Evolutionary conservation across 2,797 vertebrate genomes (phyloP).

Genomic region (Pelochelys cantorii): DNA sequence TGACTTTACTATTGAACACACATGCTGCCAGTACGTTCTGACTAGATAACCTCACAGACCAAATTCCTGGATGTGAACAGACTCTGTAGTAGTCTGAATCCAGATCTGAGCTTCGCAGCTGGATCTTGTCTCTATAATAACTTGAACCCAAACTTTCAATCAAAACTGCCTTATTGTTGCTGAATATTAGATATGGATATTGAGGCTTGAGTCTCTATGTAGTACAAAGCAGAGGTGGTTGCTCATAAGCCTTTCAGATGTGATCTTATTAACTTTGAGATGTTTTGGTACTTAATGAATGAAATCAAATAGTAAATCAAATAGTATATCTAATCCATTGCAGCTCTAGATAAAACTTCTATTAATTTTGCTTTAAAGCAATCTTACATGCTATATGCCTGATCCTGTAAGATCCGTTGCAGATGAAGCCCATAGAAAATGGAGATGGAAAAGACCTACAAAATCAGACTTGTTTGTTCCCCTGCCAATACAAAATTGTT

Average conservation of each 20-base stretch:
- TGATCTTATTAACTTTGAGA: constrained; percentile 1
- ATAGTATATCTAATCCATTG: background rate
- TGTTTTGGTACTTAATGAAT: background rate
- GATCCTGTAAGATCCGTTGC: constrained; percentile 34
- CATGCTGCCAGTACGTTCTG: constrained; percentile 60
- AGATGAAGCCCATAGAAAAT: constrained; percentile 64
- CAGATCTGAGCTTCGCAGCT: constrained; percentile 60
- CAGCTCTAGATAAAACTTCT: fast-evolving
- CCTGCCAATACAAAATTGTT: constrained; percentile 66
- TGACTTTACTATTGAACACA: background rate
- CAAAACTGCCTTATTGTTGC: constrained; percentile 11
- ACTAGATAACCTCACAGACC: constrained; percentile 54
- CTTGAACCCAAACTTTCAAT: constrained; percentile 30
- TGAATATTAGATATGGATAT: constrained; percentile 29
- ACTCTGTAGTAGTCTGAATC: constrained; percentile 47
- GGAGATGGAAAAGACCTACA: constrained; percentile 69
- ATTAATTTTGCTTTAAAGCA: constrained; percentile 6
- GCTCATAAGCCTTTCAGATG: constrained; percentile 26
- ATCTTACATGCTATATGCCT: background rate
- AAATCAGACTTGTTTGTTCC: constrained; percentile 68
- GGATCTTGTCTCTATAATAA: constrained; percentile 34
- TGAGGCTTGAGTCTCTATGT: constrained; percentile 3
- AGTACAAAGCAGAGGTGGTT: constrained; percentile 34
- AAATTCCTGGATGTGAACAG: constrained; percentile 63
- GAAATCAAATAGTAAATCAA: background rate